A percentile compares a stretch with the other conserved stretches of the same genome.
Evolutionary conservation across 2,113 vertebrate genomes (phyloP).

Genomic region (Globicephala melas): DNA sequence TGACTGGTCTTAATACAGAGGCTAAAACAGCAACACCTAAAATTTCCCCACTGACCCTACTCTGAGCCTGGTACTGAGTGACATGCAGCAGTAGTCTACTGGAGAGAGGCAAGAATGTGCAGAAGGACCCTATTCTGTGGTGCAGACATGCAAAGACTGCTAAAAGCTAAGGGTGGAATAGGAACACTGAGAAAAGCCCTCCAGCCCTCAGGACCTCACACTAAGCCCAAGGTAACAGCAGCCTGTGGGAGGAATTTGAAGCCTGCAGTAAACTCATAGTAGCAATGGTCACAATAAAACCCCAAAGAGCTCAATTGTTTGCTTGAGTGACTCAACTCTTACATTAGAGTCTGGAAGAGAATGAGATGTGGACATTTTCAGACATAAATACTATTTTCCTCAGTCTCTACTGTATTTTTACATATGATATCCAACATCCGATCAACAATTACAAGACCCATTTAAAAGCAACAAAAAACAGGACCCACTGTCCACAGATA

Average conservation of each 20-base stretch:
- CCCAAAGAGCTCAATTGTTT: not conserved
- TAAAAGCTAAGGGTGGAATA: not conserved
- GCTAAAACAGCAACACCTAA: not conserved
- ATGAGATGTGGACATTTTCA: not conserved
- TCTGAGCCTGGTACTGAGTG: not conserved
- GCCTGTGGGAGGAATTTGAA: not conserved
- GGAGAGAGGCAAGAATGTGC: not conserved
- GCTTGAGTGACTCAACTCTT: not conserved
- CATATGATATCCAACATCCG: not conserved
- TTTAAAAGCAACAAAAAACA: not conserved
- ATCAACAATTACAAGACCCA: not conserved
- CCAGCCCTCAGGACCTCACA: not conserved
- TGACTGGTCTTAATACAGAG: not conserved
- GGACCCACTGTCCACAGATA: not conserved
- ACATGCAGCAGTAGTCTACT: not conserved
- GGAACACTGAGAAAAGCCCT: not conserved
- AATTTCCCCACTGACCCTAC: not conserved
- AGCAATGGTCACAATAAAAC: not conserved
- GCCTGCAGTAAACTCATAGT: not conserved
- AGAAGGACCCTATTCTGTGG: not conserved
- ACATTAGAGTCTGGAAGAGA: not conserved
- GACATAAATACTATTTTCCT: not conserved
- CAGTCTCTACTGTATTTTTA: not conserved
- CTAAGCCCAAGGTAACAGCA: not conserved
- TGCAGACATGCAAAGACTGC: not conserved